Percentiles rank a stretch among this genome's conserved stretches.
Conservation (phyloP, 2,113 vertebrate species). For the Triplophysa dalaica region DNA sequence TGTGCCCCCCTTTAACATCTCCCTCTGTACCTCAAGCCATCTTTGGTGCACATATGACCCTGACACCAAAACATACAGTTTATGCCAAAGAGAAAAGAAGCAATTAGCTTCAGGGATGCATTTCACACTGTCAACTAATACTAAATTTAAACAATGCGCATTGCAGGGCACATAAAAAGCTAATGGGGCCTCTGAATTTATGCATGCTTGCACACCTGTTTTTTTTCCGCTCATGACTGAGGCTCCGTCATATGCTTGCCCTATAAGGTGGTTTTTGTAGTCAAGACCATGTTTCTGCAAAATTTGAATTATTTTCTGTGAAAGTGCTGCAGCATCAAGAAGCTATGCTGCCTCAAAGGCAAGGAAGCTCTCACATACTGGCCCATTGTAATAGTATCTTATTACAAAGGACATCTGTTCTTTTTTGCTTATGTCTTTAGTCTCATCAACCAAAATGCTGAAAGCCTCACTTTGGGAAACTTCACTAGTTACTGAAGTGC, state of each 20-base stretch:
- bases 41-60: constrained; percentile 45
- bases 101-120: not conserved
- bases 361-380: constrained; percentile 37
- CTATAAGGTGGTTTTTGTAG: not conserved
- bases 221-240: not conserved
- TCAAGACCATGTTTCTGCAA: constrained; percentile 48
- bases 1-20: constrained; percentile 35
- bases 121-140: no score
- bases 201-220: not conserved
- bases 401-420: constrained; percentile 49
- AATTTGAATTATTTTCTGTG: constrained; percentile 43
- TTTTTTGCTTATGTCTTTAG: not conserved
- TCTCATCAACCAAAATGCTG: constrained; percentile 49
- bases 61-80: not conserved
- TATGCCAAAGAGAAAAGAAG: constrained; percentile 41
- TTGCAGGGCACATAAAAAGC: not conserved
- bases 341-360: constrained; percentile 35
- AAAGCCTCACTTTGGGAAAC: constrained; percentile 38
- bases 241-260: no score
- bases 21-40: not conserved
- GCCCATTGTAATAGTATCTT: constrained; percentile 47
- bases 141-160: not conserved
- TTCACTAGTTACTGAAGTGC: no score
- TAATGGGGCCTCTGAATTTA: not conserved
- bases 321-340: constrained; percentile 50